A percentile compares a stretch with the other conserved stretches of the same genome.
Evolutionary conservation across 2,797 vertebrate species (phyloP).

Genomic region (Dipus sagitta): DNA sequence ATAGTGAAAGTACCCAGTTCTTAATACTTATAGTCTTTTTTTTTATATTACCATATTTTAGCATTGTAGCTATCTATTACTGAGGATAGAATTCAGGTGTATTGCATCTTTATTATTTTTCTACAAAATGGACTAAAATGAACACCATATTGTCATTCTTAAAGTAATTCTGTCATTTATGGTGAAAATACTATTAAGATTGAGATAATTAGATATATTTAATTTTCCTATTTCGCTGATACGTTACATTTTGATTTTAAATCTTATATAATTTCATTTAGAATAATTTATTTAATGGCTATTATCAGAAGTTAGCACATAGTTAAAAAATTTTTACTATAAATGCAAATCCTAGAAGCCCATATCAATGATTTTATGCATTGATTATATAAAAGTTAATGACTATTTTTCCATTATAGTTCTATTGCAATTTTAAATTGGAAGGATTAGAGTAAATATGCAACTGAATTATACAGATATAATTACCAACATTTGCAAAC

Average conservation of each 20-base stretch:
- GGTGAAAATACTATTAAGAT: conserved; percentile 63
- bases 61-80: neutral
- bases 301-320: conserved; percentile 41
- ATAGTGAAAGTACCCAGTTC: neutral
- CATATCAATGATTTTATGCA: conserved; percentile 6
- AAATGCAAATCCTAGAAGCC: conserved; percentile 22
- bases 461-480: conserved; percentile 67
- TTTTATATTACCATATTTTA: conserved; percentile 13
- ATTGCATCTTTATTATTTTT: neutral
- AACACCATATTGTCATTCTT: neutral
- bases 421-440: conserved; percentile 66
- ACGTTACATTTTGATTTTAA: conserved; percentile 68
- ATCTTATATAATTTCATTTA: conserved; percentile 64
- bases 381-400: conserved; percentile 56
- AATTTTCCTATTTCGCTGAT: conserved; percentile 51
- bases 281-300: conserved; percentile 62
- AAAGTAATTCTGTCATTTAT: conserved; percentile 27
- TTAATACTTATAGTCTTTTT: neutral
- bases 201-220: conserved; percentile 58
- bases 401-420: conserved; percentile 9
- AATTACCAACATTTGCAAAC: conserved; percentile 73
- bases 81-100: neutral
- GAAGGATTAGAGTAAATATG: conserved; percentile 57
- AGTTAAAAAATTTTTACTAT: conserved; percentile 47
- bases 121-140: conserved; percentile 11